Percentiles rank a stretch among this genome's conserved stretches.
These are phyloP conservation scores for Astur gentilis DNA, from an alignment of 2,113 vertebrate species.

Conservation along the genomic window DNA sequence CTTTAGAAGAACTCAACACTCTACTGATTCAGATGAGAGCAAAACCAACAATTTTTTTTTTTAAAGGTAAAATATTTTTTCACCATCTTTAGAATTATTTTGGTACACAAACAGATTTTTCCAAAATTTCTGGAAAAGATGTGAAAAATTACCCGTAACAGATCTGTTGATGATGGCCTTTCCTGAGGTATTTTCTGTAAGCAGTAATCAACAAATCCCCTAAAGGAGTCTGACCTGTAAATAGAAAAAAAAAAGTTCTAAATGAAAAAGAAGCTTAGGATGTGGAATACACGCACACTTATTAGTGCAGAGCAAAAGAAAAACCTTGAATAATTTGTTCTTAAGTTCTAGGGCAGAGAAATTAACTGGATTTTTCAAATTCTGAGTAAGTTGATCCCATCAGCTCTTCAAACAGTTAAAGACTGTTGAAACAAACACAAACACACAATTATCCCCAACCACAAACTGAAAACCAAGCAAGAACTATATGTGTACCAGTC, in stretches of 20 bases:
- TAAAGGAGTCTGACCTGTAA: conserved; percentile 91
- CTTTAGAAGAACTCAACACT: not conserved
- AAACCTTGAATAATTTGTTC: not conserved
- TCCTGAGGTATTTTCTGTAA: conserved; percentile 99
- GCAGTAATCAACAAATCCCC: conserved; percentile 98
- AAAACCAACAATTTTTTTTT: not conserved
- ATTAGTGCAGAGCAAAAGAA: not conserved
- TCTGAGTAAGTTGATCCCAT: not conserved
- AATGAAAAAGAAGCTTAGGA: not conserved
- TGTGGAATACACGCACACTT: not conserved
- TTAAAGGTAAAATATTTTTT: not conserved
- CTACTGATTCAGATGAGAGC: not conserved
- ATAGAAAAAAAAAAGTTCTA: not conserved
- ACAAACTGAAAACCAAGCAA: not conserved
- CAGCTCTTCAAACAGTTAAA: not conserved
- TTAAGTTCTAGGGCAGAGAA: not conserved
- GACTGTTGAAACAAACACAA: not conserved
- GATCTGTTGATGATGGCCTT: conserved; percentile 91
- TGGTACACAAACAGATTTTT: not conserved
- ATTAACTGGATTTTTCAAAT: not conserved
- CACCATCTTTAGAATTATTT: not conserved
- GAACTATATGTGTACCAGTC: not conserved
- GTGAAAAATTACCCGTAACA: conserved; percentile 86
- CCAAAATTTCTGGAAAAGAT: not conserved
- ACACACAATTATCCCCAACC: not conserved